Conservation (phyloP, 2,113 vertebrate genomes). For the Butorides virescens region DNA sequence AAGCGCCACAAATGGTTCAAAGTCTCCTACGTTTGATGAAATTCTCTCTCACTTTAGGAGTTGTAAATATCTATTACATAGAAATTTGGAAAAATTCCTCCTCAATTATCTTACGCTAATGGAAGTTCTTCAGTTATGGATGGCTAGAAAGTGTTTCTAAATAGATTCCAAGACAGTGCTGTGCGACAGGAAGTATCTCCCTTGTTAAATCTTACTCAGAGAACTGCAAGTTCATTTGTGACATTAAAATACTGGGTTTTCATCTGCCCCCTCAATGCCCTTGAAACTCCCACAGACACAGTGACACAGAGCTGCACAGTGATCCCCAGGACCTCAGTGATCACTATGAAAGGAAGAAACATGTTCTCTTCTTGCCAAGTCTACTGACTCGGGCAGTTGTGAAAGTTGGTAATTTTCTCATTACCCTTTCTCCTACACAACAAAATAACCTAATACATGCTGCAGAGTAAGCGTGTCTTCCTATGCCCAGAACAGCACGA, state of each 20-base stretch:
- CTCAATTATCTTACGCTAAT: background rate
- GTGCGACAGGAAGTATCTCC: background rate
- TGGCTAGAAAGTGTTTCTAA: background rate
- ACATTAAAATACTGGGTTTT: background rate
- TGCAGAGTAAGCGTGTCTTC: background rate
- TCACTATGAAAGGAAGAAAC: background rate
- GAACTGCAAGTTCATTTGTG: background rate
- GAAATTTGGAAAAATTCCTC: background rate
- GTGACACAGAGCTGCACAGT: background rate
- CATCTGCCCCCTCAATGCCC: background rate
- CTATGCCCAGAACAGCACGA: background rate
- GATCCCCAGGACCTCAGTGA: background rate
- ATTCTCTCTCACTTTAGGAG: background rate
- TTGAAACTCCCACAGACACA: rapidly evolving
- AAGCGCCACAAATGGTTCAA: background rate
- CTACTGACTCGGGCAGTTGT: background rate
- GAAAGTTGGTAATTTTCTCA: background rate
- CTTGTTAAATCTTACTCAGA: background rate
- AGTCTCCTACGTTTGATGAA: background rate
- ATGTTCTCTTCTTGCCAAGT: background rate
- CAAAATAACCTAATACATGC: background rate
- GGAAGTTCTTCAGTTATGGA: background rate
- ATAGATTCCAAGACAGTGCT: background rate
- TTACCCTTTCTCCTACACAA: background rate
- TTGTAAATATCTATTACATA: background rate